A percentile compares a stretch with the other conserved stretches of the same genome.
Evolutionary conservation across 2,888 invertebrate species (phyloP).

Genomic region (Rosalia funebris): DNA sequence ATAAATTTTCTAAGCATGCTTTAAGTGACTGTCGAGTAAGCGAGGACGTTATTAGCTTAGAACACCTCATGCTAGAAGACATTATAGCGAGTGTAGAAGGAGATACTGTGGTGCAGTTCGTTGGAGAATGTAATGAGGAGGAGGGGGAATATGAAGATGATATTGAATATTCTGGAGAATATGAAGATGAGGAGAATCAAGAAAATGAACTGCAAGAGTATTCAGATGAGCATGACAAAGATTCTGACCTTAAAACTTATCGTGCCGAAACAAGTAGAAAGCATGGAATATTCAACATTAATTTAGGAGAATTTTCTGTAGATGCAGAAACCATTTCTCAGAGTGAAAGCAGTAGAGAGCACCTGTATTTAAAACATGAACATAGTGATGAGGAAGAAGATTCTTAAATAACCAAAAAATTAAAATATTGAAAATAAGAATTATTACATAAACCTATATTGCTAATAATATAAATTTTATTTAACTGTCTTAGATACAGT

Average conservation of each 20-base stretch:
- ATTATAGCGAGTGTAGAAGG: slow-evolving; percentile 35
- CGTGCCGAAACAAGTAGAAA: slow-evolving; percentile 4
- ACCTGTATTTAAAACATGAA: neutral
- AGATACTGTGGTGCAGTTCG: slow-evolving; percentile 26
- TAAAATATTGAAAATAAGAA: too few relatives aligned
- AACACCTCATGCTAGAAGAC: slow-evolving; percentile 37
- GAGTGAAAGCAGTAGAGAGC: neutral
- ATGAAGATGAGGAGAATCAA: slow-evolving; percentile 9
- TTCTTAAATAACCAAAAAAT: too few relatives aligned
- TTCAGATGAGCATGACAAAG: neutral
- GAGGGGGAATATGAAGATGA: neutral
- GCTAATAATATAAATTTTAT: too few relatives aligned
- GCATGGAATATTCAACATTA: slow-evolving; percentile 29
- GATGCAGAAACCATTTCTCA: slow-evolving; percentile 8
- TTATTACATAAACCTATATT: too few relatives aligned
- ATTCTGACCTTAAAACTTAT: neutral
- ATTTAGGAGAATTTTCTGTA: slow-evolving; percentile 30
- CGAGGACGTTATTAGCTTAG: slow-evolving; percentile 27
- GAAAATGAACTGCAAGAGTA: neutral
- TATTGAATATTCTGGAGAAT: neutral
- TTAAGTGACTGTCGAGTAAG: slow-evolving; percentile 37
- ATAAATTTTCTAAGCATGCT: slow-evolving; percentile 45
- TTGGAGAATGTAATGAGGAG: slow-evolving; percentile 25
- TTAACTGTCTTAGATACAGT: too few relatives aligned
- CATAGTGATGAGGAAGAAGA: neutral